These are phyloP conservation scores for Lasioglossum lativentre DNA, from an alignment of 2,888 invertebrate species.

Conservation along the genomic window DNA sequence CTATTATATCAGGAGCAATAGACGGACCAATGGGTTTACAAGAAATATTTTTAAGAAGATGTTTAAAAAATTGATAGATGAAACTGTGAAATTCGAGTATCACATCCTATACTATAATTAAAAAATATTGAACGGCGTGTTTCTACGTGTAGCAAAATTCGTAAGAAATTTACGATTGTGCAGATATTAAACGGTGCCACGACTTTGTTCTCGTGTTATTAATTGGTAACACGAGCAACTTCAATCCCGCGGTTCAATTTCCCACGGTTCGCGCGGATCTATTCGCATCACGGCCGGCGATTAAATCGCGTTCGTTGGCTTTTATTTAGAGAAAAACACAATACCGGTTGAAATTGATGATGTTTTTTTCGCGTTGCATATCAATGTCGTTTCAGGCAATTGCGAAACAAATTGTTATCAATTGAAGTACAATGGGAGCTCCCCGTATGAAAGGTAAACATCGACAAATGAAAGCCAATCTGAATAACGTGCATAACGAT, in stretches of 20 bases:
- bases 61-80: no score
- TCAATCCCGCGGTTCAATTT: neutral
- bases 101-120: no score
- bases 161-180: no score
- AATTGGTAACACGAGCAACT: neutral
- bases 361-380: neutral
- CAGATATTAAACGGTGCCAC: neutral
- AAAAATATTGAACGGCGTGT: no score
- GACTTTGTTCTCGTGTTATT: neutral
- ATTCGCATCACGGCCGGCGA: neutral
- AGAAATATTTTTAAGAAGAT: no score
- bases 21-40: no score
- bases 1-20: no score
- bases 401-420: neutral
- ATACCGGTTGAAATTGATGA: neutral
- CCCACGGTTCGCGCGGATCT: neutral
- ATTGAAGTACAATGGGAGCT: neutral
- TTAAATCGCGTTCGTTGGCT: neutral
- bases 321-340: neutral
- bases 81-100: no score
- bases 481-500: neutral
- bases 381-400: neutral
- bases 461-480: neutral
- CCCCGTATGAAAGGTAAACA: neutral
- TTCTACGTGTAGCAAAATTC: no score